Percentiles rank a stretch among this genome's conserved stretches.
phyloP scores from a whole-genome alignment of 2,888 invertebrate species.

The Ormyrus thymus region DNA sequence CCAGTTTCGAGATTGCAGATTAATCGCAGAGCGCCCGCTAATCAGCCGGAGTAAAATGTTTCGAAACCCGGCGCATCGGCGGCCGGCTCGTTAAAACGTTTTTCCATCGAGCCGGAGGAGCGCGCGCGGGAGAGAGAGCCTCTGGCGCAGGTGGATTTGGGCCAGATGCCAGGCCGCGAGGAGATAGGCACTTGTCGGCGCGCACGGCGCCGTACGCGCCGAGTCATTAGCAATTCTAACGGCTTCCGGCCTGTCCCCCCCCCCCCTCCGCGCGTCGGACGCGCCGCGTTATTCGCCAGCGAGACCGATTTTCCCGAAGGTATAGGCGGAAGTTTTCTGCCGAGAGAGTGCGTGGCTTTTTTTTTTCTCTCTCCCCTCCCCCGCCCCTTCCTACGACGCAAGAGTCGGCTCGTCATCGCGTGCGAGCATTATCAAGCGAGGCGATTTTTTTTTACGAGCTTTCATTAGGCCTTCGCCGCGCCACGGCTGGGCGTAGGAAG shows the following conservation, averaged over 20 bases:
- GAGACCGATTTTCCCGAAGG: constrained; percentile 21
- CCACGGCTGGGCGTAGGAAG: neutral
- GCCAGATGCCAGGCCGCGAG: constrained; percentile 61
- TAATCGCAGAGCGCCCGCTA: neutral
- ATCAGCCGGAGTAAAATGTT: constrained; percentile 11
- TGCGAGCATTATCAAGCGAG: constrained; percentile 34
- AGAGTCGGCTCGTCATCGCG: neutral
- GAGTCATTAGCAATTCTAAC: constrained; percentile 71
- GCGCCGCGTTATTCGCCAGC: neutral
- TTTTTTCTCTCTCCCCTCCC: neutral
- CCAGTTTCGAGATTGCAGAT: constrained; percentile 28
- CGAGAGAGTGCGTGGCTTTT: neutral
- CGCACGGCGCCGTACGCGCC: constrained; percentile 11
- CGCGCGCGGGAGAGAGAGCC: neutral
- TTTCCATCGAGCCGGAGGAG: neutral
- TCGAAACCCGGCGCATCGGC: neutral
- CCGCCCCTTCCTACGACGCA: neutral
- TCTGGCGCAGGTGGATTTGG: constrained; percentile 63
- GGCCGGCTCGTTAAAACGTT: constrained; percentile 20
- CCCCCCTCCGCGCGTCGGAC: constrained; percentile 1
- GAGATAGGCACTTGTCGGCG: constrained; percentile 66
- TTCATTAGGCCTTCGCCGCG: neutral
- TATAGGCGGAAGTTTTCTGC: constrained; percentile 31
- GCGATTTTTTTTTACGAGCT: constrained; percentile 18
- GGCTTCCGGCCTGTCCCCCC: constrained; percentile 66